A percentile compares a stretch with the other conserved stretches of the same genome.
Evolutionary conservation across 2,113 vertebrate genomes (phyloP).

Genomic region (Amphiprion percula): DNA sequence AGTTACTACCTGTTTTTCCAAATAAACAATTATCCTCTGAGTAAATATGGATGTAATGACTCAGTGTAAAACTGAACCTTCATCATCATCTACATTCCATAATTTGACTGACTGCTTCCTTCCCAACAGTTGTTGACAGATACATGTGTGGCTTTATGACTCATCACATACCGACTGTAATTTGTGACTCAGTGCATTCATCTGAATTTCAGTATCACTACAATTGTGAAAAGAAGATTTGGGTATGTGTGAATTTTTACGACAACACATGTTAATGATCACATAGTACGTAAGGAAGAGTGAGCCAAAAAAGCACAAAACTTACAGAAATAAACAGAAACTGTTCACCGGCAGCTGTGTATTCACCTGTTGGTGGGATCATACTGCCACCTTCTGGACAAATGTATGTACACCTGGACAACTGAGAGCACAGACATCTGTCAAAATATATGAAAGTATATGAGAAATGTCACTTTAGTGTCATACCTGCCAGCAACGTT

Average conservation of each 20-base stretch:
- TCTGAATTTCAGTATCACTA: slow-evolving; percentile 9
- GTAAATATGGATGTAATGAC: neutral
- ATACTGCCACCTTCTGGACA: slow-evolving; percentile 70
- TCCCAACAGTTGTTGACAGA: neutral
- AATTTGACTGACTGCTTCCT: neutral
- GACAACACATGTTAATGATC: neutral
- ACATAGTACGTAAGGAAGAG: neutral
- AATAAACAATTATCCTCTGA: neutral
- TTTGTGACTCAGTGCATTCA: slow-evolving; percentile 34
- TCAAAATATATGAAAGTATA: too few species aligned
- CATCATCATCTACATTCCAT: neutral
- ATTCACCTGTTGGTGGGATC: neutral
- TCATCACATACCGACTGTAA: slow-evolving; percentile 12
- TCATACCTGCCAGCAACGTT: too few species aligned
- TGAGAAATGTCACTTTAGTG: too few species aligned
- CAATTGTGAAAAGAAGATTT: neutral
- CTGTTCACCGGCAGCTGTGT: neutral
- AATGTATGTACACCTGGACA: slow-evolving; percentile 9
- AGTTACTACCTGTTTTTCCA: neutral
- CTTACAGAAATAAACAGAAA: slow-evolving; percentile 1
- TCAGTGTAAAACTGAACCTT: neutral
- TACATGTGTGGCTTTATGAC: slow-evolving; percentile 15
- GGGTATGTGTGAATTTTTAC: neutral
- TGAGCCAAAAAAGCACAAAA: neutral
- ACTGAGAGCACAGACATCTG: neutral